Evolutionary conservation across 1,140 invertebrate genomes (phyloP).

Genomic region (Gryllus bimaculatus): DNA sequence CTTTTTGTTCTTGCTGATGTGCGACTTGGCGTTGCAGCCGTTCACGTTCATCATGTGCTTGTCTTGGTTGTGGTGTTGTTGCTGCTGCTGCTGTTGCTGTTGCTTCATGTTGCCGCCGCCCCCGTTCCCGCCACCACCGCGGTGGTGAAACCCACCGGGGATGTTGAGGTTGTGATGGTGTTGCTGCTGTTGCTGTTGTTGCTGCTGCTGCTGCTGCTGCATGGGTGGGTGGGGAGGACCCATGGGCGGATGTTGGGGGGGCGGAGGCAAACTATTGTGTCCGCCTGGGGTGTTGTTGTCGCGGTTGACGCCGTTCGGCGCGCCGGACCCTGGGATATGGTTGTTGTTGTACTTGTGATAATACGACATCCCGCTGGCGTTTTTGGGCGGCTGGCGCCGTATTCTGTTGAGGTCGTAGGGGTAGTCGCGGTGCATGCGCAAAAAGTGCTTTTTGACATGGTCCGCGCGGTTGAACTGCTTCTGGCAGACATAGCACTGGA

Average conservation of each 20-base stretch:
- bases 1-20: constrained; percentile 36
- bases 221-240: constrained; percentile 5
- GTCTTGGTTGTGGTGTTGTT: constrained; percentile 6
- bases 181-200: constrained; percentile 9
- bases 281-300: neutral
- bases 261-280: neutral
- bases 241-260: constrained; percentile 9
- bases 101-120: constrained; percentile 26
- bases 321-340: constrained; percentile 16
- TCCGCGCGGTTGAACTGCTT: constrained; percentile 91
- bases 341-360: constrained; percentile 32
- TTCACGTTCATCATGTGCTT: constrained; percentile 23
- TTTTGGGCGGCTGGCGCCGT: constrained; percentile 44
- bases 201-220: constrained; percentile 3
- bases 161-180: constrained; percentile 18
- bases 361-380: constrained; percentile 38
- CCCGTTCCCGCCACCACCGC: constrained; percentile 17
- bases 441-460: constrained; percentile 89
- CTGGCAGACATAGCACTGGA: constrained; percentile 83
- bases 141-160: constrained; percentile 26
- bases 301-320: constrained; percentile 8
- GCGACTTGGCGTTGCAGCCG: constrained; percentile 36
- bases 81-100: constrained; percentile 26
- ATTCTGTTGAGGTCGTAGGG: constrained; percentile 78
- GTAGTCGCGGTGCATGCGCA: constrained; percentile 79